A percentile compares a stretch with the other conserved stretches of the same genome.
phyloP scores from a whole-genome alignment of 2,797 vertebrate species.

The Pipistrellus nathusii region DNA sequence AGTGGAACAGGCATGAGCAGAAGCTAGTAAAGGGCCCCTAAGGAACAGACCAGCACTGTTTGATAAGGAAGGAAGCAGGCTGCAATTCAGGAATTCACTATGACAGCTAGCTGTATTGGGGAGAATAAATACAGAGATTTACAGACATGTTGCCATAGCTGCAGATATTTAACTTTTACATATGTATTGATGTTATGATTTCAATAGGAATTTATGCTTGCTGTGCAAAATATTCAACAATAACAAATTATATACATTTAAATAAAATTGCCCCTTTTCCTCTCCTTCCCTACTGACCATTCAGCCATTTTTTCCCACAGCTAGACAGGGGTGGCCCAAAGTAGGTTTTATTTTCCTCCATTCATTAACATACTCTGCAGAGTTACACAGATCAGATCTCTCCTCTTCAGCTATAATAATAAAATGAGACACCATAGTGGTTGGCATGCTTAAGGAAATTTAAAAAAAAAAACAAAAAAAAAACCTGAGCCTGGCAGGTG shows the following conservation, averaged over 20 bases:
- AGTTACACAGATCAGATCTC: neutral
- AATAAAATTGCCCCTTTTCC: neutral
- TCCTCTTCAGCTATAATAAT: neutral
- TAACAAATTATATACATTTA: neutral
- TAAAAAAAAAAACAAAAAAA: neutral
- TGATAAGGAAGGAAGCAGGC: too few species aligned
- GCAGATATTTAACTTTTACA: neutral
- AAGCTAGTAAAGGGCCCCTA: neutral
- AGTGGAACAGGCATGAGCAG: neutral
- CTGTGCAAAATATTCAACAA: neutral
- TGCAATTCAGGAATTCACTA: neutral
- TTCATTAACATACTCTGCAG: neutral
- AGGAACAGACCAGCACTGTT: neutral
- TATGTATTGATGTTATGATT: neutral
- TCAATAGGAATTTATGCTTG: neutral
- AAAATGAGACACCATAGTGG: neutral
- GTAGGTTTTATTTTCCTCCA: neutral
- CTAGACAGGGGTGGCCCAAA: neutral
- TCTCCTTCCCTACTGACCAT: neutral
- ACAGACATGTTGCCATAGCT: neutral
- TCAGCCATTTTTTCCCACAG: neutral
- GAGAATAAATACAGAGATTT: neutral
- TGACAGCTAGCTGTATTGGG: neutral
- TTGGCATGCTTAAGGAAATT: slow-evolving; percentile 19
- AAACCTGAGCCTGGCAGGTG: neutral